Evolutionary conservation across 2,797 vertebrate genomes (phyloP).

Genomic region (Cottoperca gobio): DNA sequence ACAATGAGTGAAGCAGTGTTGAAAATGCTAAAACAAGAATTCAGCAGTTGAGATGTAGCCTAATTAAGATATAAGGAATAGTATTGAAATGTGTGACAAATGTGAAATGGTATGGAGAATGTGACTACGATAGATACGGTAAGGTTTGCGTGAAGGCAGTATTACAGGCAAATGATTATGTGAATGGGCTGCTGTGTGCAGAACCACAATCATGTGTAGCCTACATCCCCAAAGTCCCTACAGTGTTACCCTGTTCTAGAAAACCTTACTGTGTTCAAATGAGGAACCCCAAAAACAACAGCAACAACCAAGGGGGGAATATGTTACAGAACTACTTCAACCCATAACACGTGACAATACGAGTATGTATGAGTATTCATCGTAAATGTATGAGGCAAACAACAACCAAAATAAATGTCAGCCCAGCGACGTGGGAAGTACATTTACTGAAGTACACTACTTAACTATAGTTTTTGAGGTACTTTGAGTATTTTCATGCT

Average conservation of each 20-base stretch:
- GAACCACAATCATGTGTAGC: not conserved
- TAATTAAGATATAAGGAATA: not conserved
- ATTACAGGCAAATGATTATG: not conserved
- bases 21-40: not conserved
- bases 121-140: too few species aligned
- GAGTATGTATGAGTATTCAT: not conserved
- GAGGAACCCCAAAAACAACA: not conserved
- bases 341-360: not conserved
- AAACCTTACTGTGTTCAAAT: not conserved
- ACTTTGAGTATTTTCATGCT: not conserved
- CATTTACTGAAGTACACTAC: too few species aligned
- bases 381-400: constrained; percentile 1
- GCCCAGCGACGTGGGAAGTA: too few species aligned
- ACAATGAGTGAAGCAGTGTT: not conserved
- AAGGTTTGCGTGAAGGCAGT: too few species aligned
- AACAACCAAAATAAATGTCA: not conserved
- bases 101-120: not conserved
- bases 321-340: not conserved
- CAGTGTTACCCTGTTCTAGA: not conserved
- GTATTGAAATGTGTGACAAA: too few species aligned
- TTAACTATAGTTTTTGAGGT: too few species aligned
- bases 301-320: not conserved
- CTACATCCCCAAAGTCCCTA: not conserved
- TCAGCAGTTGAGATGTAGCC: not conserved
- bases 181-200: not conserved